phyloP scores from a whole-genome alignment of 1,140 invertebrate genomes.

The Rhynchophorus ferrugineus region DNA sequence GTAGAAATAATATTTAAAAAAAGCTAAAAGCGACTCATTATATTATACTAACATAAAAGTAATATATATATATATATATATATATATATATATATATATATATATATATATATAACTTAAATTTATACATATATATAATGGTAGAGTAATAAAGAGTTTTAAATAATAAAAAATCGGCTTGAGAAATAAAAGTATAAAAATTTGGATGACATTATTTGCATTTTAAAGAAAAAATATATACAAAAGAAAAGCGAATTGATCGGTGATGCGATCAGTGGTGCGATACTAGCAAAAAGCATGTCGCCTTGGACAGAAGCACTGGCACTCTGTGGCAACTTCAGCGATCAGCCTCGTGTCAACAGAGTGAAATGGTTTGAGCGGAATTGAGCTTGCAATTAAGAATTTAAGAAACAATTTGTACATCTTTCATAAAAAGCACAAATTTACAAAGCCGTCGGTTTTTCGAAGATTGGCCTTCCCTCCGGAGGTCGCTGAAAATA shows the following conservation, averaged over 20 bases:
- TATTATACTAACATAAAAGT: too few relatives aligned
- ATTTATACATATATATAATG: too few relatives aligned
- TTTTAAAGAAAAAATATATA: constrained; percentile 11
- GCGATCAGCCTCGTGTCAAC: not conserved
- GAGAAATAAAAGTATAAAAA: too few relatives aligned
- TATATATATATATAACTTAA: too few relatives aligned
- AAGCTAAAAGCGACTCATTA: too few relatives aligned
- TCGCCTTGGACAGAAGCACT: constrained; percentile 29
- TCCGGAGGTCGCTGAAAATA: constrained; percentile 13
- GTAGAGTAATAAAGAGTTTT: too few relatives aligned
- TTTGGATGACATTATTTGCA: too few relatives aligned
- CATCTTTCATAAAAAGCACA: not conserved
- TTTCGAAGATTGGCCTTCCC: not conserved
- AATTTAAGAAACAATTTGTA: not conserved
- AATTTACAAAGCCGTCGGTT: constrained; percentile 16
- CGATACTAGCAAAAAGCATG: constrained; percentile 27
- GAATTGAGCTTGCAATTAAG: too few relatives aligned
- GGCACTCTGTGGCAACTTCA: constrained; percentile 18
- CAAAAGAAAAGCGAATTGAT: constrained; percentile 1
- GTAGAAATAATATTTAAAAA: too few relatives aligned
- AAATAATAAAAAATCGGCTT: too few relatives aligned
- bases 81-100: too few relatives aligned
- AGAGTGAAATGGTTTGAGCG: not conserved
- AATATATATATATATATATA: too few relatives aligned
- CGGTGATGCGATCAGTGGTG: not conserved